Evolutionary conservation across 2,888 invertebrate species (phyloP).

Genomic region (Tetheella fluctuosa): DNA sequence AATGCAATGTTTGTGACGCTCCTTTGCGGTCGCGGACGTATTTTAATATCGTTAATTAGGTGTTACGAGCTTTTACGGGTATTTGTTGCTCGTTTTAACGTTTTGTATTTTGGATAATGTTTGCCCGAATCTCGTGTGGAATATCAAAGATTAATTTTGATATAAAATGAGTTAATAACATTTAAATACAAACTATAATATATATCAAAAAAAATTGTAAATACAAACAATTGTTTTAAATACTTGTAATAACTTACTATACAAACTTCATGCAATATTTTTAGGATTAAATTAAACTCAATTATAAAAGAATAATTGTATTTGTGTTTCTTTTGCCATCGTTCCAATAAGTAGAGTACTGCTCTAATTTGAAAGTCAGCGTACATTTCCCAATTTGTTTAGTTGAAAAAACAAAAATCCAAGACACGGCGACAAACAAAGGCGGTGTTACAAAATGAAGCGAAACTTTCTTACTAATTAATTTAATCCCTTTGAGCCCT

Average conservation of each 20-base stretch:
- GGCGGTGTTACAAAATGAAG: constrained; percentile 71
- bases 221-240: too few species aligned
- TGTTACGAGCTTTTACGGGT: constrained; percentile 67
- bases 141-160: constrained; percentile 11
- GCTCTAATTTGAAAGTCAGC: constrained; percentile 30
- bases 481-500: constrained; percentile 83
- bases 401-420: constrained; percentile 55
- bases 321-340: background rate
- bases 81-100: constrained; percentile 50
- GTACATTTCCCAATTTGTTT: constrained; percentile 40
- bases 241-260: too few species aligned
- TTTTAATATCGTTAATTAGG: constrained; percentile 84
- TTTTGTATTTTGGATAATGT: constrained; percentile 48
- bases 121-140: constrained; percentile 38
- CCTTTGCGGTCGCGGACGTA: constrained; percentile 76
- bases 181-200: too few species aligned
- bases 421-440: constrained; percentile 74
- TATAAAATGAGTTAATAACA: too few species aligned
- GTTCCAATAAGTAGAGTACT: background rate
- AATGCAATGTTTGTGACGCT: constrained; percentile 76
- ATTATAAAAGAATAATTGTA: too few species aligned
- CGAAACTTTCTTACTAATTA: constrained; percentile 83
- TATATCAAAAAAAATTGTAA: too few species aligned
- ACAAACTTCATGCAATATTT: too few species aligned
- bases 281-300: too few species aligned